Evolutionary conservation across 2,113 vertebrate species (phyloP), one percentile per base, ranked within the genome.

Genomic region (Platysternon megacephalum): DNA sequence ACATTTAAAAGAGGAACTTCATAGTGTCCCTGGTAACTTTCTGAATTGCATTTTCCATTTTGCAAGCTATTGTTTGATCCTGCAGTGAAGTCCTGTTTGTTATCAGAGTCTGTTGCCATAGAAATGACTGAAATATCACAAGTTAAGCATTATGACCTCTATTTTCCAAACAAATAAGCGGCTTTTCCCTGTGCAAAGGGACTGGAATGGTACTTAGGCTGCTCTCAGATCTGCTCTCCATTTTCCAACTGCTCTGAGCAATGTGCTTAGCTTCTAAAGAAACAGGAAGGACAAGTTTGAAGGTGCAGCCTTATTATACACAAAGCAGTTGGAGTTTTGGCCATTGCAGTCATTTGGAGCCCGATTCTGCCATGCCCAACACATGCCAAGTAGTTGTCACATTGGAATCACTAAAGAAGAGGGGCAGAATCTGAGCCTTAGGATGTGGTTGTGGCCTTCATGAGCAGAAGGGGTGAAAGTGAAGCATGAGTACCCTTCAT

Each of bases 81-180:
- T 84, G 46, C 26, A 58, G 12, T 82, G 68, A 96, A 89, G 90
- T 81, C 53, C 42, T 51, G 22, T 95, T 91, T 96, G 82, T 90
- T 90, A 84, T 56, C 55, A 51, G 74, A 94, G 85, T 72, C 82
- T 83, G 96, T 98, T 97, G 94, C 96, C 82, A 95, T 97, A 95
- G 96, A 92, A 97, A 72, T 96, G 88, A 90, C n/a, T 90, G 91
- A 94, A 96, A 96, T 93, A 89, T 16, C 24, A 8, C 29, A 85
- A 95, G 48, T 91, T 94, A 96, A 95, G 79, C 49, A 79, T 28
- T 65, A 65, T 68, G 92, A 85, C 51, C 90, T 93, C 92, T 96
- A 82, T 95, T 95, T 92, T 90, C 87, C 83, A 94, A 96, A 96
- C 80, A 97, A 96, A 96, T 93, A 97, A 96, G 56, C 80, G 80